Evolutionary conservation across 2,113 vertebrate genomes (phyloP).

Genomic region (Solea solea): DNA sequence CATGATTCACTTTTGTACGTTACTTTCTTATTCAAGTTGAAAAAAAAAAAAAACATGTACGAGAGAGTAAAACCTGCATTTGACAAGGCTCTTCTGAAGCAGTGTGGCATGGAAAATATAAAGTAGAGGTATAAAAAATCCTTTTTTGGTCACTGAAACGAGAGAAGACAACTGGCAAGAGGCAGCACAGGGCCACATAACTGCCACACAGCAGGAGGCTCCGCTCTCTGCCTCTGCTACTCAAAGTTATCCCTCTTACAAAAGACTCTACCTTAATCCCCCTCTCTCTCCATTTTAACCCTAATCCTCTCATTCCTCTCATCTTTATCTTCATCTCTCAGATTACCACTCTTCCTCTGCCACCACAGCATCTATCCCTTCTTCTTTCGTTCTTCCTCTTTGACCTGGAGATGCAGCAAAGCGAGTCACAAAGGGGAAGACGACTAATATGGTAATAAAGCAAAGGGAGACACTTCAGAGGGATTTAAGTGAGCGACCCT

Average conservation of each 20-base stretch:
- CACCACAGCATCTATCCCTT: conserved; percentile 15
- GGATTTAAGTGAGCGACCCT: conserved; percentile 34
- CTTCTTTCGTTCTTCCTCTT: conserved; percentile 3
- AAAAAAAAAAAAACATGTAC: too few species aligned
- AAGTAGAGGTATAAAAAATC: conserved; percentile 9
- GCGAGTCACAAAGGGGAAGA: conserved; percentile 22
- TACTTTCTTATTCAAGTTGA: too few species aligned
- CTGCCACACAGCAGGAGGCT: conserved; percentile 58
- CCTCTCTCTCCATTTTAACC: conserved; percentile 12
- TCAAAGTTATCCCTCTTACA: conserved; percentile 68
- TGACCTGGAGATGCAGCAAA: conserved; percentile 24
- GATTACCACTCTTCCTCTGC: conserved; percentile 16
- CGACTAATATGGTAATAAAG: conserved; percentile 73
- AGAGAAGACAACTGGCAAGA: conserved; percentile 56
- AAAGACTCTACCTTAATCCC: conserved; percentile 33
- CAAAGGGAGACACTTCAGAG: conserved; percentile 44
- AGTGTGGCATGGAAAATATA: neutral
- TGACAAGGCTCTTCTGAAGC: neutral
- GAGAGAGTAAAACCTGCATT: too few species aligned
- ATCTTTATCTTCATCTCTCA: conserved; percentile 21
- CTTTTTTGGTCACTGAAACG: conserved; percentile 34
- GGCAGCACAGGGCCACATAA: conserved; percentile 50
- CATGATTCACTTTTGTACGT: too few species aligned
- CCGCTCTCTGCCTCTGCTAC: conserved; percentile 42
- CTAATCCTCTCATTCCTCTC: conserved; percentile 54